Percentiles rank a stretch among this genome's conserved stretches.
These are phyloP conservation scores for Theocolax elegans DNA, from an alignment of 1,140 invertebrate species.

Conservation along the genomic window DNA sequence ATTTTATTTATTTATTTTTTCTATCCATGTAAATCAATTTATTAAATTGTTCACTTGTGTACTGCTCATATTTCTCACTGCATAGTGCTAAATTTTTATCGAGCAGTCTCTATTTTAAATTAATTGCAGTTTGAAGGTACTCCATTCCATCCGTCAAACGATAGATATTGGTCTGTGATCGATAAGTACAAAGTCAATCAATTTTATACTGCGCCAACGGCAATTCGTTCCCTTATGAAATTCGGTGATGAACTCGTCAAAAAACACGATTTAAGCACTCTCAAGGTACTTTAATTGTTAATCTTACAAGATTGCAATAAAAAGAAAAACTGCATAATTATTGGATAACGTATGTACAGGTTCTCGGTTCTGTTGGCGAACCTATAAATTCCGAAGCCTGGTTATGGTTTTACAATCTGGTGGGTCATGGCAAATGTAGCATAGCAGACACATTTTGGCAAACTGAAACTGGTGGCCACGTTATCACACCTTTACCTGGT, in stretches of 20 bases:
- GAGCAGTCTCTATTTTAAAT: background rate
- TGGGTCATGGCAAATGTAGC: conserved; percentile 85
- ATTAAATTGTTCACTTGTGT: too few species aligned
- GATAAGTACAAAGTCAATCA: conserved; percentile 95
- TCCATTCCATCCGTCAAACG: conserved; percentile 89
- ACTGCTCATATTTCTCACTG: too few species aligned
- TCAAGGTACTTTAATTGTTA: conserved; percentile 60
- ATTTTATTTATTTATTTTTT: too few species aligned
- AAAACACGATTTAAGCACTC: conserved; percentile 69
- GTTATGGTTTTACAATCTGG: conserved; percentile 93
- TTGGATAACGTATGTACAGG: too few species aligned
- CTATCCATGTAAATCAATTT: too few species aligned
- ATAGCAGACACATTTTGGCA: conserved; percentile 99
- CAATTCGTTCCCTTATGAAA: conserved; percentile 96
- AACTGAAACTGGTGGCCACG: conserved; percentile 96
- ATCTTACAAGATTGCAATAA: too few species aligned
- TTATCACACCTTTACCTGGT: conserved; percentile 94
- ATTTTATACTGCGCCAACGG: conserved; percentile 99
- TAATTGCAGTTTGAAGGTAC: conserved; percentile 93
- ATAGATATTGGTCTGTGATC: conserved; percentile 92
- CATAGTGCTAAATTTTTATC: too few species aligned
- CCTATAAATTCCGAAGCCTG: conserved; percentile 99
- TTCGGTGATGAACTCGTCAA: conserved; percentile 82
- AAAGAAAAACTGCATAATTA: too few species aligned
- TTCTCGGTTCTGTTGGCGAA: conserved; percentile 95